A percentile compares a stretch with the other conserved stretches of the same genome.
phyloP scores from a whole-genome alignment of 2,113 vertebrate genomes.

The Gnathonemus longibarbis region DNA sequence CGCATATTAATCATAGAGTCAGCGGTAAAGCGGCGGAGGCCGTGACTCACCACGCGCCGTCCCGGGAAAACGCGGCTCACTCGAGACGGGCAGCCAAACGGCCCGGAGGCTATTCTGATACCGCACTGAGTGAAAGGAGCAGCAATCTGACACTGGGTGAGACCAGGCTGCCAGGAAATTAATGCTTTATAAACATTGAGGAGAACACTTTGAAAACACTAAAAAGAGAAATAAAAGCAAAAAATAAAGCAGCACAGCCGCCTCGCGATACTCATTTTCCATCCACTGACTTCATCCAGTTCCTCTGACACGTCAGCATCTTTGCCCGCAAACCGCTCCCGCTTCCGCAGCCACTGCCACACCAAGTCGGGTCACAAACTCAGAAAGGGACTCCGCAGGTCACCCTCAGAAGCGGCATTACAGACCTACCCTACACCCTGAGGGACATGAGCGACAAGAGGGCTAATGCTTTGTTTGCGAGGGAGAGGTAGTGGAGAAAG shows the following conservation, averaged over 20 bases:
- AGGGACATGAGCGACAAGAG: not conserved
- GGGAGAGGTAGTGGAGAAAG: not conserved
- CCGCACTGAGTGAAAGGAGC: not conserved
- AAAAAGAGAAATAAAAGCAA: not conserved
- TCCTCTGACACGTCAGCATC: not conserved
- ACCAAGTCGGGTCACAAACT: not conserved
- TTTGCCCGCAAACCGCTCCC: not conserved
- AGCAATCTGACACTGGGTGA: not conserved
- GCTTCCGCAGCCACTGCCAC: not conserved
- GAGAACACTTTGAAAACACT: not conserved
- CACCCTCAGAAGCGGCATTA: not conserved
- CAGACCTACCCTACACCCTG: not conserved
- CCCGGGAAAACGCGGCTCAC: not conserved
- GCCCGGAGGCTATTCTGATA: not conserved
- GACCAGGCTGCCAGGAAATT: not conserved
- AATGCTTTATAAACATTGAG: conserved; percentile 6
- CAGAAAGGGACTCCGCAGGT: not conserved
- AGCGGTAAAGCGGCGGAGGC: not conserved
- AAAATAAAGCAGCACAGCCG: not conserved
- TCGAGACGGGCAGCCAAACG: not conserved
- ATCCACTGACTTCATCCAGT: not conserved
- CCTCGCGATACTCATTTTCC: not conserved
- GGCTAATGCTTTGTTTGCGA: not conserved
- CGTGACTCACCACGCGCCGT: not conserved
- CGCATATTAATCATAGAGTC: conserved; percentile 4